These are phyloP conservation scores for Stigmatopora argus DNA, from an alignment of 2,113 vertebrate species.

Conservation along the genomic window DNA sequence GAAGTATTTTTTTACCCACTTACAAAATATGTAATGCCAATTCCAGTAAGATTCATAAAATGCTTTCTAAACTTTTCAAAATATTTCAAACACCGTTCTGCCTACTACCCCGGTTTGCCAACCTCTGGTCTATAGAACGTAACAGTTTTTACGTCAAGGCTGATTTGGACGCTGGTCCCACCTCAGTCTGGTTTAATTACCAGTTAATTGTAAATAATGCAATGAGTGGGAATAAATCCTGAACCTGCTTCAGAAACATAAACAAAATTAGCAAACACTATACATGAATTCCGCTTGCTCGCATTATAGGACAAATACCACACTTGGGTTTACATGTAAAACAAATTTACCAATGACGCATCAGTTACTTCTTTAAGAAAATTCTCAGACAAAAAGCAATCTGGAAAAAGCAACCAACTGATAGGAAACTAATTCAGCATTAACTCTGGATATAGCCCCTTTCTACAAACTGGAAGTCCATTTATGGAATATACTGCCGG, in stretches of 20 bases:
- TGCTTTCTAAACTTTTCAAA: too few species aligned
- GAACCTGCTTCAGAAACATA: not conserved
- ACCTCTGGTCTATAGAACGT: too few species aligned
- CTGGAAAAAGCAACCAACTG: not conserved
- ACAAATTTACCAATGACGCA: not conserved
- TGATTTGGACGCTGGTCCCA: not conserved
- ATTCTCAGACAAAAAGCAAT: not conserved
- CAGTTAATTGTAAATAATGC: not conserved
- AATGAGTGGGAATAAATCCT: not conserved
- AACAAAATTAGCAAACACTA: not conserved
- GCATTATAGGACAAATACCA: not conserved
- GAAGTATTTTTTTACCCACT: too few species aligned
- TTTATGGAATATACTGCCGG: slow-evolving; percentile 15
- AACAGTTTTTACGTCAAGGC: too few species aligned
- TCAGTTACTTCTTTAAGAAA: not conserved
- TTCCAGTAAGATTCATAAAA: too few species aligned
- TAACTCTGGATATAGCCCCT: not conserved
- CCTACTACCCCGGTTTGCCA: too few species aligned
- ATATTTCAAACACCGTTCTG: too few species aligned
- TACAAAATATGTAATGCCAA: too few species aligned
- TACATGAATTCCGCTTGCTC: not conserved
- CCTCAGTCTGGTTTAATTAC: not conserved
- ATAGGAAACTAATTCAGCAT: not conserved
- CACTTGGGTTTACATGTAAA: not conserved
- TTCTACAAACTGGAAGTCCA: slow-evolving; percentile 22